phyloP scores from a whole-genome alignment of 2,113 vertebrate genomes.

The Carassius carassius region DNA sequence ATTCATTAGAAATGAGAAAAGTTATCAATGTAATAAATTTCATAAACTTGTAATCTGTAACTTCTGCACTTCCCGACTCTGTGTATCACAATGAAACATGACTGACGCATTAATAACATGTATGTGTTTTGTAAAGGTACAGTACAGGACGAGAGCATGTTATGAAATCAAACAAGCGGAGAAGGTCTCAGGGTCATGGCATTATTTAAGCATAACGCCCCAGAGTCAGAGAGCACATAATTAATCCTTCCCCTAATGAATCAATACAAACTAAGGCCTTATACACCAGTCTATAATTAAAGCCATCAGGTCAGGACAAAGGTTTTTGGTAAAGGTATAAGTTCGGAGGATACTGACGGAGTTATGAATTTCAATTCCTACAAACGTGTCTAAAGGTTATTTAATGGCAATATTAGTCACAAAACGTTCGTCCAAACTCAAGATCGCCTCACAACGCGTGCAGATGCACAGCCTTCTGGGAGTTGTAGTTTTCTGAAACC shows the following conservation, averaged over 20 bases:
- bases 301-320: too few species aligned
- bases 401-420: neutral
- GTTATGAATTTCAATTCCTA: neutral
- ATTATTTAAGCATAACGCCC: neutral
- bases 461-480: slow-evolving; percentile 13
- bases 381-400: neutral
- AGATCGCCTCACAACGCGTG: neutral
- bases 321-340: too few species aligned
- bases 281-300: neutral
- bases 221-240: neutral
- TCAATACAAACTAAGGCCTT: neutral
- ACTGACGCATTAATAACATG: neutral
- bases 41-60: too few species aligned
- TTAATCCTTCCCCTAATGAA: neutral
- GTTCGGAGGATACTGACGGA: neutral
- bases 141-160: neutral
- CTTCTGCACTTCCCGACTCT: neutral
- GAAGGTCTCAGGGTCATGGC: neutral
- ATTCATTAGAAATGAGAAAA: too few species aligned
- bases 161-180: neutral
- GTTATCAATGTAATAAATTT: too few species aligned
- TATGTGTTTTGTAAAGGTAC: neutral
- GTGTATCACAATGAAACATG: neutral
- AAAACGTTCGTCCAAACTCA: neutral
- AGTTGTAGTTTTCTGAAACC: slow-evolving; percentile 26